Evolutionary conservation across 2,797 vertebrate species (phyloP).

Genomic region (Dicrostonyx torquatus): DNA sequence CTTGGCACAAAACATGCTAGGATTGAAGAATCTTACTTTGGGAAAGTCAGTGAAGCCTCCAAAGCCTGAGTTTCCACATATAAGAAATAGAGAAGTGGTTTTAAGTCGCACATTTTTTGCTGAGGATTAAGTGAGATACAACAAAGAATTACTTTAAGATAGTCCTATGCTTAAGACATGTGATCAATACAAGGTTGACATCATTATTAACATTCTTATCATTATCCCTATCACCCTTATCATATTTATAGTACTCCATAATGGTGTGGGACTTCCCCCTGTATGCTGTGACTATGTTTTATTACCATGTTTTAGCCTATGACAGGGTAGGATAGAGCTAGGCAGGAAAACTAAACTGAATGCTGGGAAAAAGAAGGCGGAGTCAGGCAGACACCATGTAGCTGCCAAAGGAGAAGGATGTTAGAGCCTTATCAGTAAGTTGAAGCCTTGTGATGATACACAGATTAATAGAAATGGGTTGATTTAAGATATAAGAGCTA

Average conservation of each 20-base stretch:
- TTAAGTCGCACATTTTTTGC: not conserved
- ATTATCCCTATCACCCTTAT: not conserved
- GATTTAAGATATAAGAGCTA: too few relatives aligned
- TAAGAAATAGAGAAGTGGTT: not conserved
- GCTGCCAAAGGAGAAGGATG: too few relatives aligned
- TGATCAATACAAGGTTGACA: not conserved
- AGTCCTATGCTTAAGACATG: not conserved
- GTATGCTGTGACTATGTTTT: too few relatives aligned
- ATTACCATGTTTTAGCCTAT: too few relatives aligned
- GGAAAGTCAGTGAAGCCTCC: not conserved
- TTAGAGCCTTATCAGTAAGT: too few relatives aligned
- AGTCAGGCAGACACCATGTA: too few relatives aligned
- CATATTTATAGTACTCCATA: constrained; percentile 10
- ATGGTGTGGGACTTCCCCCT: too few relatives aligned
- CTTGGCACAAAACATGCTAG: not conserved
- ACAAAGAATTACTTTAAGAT: not conserved
- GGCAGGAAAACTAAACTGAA: too few relatives aligned
- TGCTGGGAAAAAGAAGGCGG: too few relatives aligned
- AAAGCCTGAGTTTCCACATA: not conserved
- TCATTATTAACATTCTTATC: not conserved
- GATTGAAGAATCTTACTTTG: constrained; percentile 9
- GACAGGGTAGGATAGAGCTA: too few relatives aligned
- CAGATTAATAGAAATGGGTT: too few relatives aligned
- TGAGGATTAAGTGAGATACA: constrained; percentile 4
- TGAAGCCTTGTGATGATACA: too few relatives aligned